Conservation (phyloP, 2,113 vertebrate genomes). For the Sphaerodactylus townsendi region DNA sequence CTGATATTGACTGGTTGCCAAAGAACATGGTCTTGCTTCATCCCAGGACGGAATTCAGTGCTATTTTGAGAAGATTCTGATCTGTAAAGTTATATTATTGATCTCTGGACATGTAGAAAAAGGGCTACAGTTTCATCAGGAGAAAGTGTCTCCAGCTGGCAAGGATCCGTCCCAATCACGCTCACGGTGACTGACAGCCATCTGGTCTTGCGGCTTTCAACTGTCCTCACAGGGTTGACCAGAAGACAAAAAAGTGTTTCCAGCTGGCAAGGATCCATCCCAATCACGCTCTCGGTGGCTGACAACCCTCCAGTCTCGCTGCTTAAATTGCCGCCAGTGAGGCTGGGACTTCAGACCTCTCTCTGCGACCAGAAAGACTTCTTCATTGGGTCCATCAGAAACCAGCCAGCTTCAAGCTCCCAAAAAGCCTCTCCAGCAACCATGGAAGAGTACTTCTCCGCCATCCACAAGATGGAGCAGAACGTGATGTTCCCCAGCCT, state of each 20-base stretch:
- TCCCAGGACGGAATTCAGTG: background rate
- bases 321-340: background rate
- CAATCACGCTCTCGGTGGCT: background rate
- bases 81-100: background rate
- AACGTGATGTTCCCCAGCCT: conserved; percentile 90
- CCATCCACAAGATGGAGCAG: conserved; percentile 85
- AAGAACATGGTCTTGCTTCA: background rate
- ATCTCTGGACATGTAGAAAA: background rate
- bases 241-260: conserved; percentile 11
- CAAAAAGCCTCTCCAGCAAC: conserved; percentile 61
- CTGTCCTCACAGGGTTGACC: no score
- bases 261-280: background rate
- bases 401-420: conserved; percentile 45
- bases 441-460: conserved; percentile 79
- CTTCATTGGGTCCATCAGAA: conserved; percentile 4
- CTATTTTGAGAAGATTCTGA: background rate
- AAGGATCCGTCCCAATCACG: background rate
- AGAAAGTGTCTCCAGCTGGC: background rate
- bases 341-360: background rate
- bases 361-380: background rate
- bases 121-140: conserved; percentile 29
- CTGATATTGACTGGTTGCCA: background rate
- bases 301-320: background rate
- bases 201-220: background rate
- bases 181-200: background rate